Conservation (phyloP, 30 jellyfish, hydroid and myxozoan genomes). For the Aurelia coerulea region DNA sequence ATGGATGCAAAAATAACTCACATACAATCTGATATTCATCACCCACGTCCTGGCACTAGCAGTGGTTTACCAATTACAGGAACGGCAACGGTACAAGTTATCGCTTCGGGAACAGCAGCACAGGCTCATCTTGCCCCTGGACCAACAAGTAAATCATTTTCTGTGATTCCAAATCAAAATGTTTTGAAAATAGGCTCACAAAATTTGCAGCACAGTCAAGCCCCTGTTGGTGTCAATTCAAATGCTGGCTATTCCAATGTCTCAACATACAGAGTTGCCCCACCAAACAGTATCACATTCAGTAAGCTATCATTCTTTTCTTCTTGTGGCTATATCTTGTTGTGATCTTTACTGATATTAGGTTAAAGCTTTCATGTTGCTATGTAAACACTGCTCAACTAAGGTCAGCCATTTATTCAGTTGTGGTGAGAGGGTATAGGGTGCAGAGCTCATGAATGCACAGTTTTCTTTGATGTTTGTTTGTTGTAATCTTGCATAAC, state of each 20-base stretch:
- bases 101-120: constrained; percentile 95
- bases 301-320: no score
- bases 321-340: no score
- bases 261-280: constrained; percentile 58
- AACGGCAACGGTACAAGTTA: constrained; percentile 92
- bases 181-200: constrained; percentile 80
- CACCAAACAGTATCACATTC: constrained; percentile 43
- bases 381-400: no score
- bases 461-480: no score
- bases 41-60: constrained; percentile 38
- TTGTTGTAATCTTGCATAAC: no score
- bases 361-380: no score
- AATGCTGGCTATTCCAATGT: constrained; percentile 9
- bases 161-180: constrained; percentile 73
- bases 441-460: no score
- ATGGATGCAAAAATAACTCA: constrained; percentile 48
- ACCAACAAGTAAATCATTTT: constrained; percentile 34
- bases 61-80: constrained; percentile 58
- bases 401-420: no score
- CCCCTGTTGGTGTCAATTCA: constrained; percentile 23
- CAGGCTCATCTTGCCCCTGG: constrained; percentile 65
- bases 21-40: constrained; percentile 68
- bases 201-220: constrained; percentile 58
- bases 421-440: no score
- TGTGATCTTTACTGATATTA: no score